A percentile compares a stretch with the other conserved stretches of the same genome.
These are phyloP conservation scores for Lagodon rhomboides DNA, from an alignment of 2,797 vertebrate genomes.

Conservation along the genomic window DNA sequence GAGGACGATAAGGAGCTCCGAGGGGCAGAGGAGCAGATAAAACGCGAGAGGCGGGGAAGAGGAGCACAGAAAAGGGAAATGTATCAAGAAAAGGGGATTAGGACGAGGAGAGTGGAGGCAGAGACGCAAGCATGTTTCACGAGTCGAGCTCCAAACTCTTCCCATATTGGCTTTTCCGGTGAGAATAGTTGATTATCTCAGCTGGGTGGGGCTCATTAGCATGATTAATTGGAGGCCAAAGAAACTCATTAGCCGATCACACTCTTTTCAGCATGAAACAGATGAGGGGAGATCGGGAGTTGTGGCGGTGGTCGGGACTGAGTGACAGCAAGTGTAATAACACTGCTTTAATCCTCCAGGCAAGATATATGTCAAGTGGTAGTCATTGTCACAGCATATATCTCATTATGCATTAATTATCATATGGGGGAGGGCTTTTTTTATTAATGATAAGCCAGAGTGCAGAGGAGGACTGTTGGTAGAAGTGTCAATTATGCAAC, in stretches of 20 bases:
- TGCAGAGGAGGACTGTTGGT: conserved; percentile 25
- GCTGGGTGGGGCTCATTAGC: conserved; percentile 71
- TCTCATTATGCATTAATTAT: conserved; percentile 69
- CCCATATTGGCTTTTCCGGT: conserved; percentile 27
- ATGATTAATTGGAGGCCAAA: conserved; percentile 76
- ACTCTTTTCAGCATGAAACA: conserved; percentile 59
- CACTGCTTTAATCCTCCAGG: conserved; percentile 60
- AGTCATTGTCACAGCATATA: conserved; percentile 61
- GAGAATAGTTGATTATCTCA: conserved; percentile 57
- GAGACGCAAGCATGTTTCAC: background rate
- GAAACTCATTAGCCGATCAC: conserved; percentile 70
- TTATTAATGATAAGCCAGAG: conserved; percentile 55
- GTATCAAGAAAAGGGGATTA: conserved; percentile 47
- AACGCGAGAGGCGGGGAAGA: conserved; percentile 33
- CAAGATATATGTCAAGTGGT: conserved; percentile 63
- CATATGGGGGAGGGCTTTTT: conserved; percentile 16
- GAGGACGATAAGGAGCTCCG: conserved; percentile 45
- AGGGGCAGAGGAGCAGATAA: conserved; percentile 58
- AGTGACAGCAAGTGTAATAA: conserved; percentile 64
- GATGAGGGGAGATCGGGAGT: conserved; percentile 59
- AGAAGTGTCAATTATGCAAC: conserved; percentile 50
- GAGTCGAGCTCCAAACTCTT: conserved; percentile 38
- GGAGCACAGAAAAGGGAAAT: conserved; percentile 25
- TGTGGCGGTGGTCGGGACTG: conserved; percentile 43
- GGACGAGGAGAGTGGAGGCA: conserved; percentile 58